Percentiles rank a stretch among this genome's conserved stretches.
Evolutionary conservation across 2,113 vertebrate genomes (phyloP).

Genomic region (Sterrhoptilus dennistouni): DNA sequence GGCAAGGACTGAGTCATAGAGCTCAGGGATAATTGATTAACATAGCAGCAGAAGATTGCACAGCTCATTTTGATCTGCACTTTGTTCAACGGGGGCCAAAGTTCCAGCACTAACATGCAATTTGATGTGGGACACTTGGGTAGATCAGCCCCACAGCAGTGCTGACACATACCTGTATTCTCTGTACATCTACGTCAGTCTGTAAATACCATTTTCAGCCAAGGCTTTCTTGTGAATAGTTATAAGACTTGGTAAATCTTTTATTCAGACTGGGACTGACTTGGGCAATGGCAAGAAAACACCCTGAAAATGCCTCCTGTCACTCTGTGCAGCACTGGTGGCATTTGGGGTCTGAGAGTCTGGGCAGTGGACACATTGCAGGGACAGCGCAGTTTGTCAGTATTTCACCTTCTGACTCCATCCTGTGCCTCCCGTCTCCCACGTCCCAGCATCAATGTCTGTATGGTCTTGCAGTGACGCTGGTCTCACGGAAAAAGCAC

Average conservation of each 20-base stretch:
- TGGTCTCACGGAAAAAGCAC: not conserved
- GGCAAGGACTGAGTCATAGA: not conserved
- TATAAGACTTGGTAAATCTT: not conserved
- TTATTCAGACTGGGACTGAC: not conserved
- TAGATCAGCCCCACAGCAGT: not conserved
- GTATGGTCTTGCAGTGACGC: not conserved
- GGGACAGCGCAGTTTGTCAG: not conserved
- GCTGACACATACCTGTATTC: fast-evolving
- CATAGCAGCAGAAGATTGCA: fast-evolving
- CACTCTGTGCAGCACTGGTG: not conserved
- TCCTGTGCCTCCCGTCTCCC: not conserved
- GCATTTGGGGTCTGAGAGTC: not conserved
- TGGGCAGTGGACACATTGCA: fast-evolving
- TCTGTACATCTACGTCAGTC: not conserved
- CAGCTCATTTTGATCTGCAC: not conserved
- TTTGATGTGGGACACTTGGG: not conserved
- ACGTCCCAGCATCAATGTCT: fast-evolving
- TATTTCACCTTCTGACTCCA: not conserved
- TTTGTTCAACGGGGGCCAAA: not conserved
- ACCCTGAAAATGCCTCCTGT: not conserved
- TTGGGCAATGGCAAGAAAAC: not conserved
- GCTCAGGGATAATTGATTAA: not conserved
- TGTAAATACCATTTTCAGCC: not conserved
- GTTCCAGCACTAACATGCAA: fast-evolving
- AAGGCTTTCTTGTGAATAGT: not conserved